Base-by-base conservation (phyloP, 2,113 vertebrate genomes). In the Poecile atricapillus region DNA sequence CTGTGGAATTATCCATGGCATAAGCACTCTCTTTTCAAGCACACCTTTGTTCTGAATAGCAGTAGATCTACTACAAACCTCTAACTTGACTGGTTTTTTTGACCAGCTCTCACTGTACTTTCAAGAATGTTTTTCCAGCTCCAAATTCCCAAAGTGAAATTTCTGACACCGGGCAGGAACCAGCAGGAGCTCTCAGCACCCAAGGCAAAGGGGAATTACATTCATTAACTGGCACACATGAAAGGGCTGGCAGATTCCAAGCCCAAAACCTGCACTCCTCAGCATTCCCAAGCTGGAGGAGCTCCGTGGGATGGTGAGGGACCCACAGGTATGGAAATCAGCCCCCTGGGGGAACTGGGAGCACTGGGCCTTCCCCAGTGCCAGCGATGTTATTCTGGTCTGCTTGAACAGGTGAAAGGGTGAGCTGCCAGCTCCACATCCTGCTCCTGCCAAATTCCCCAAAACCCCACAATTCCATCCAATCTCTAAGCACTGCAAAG, bases 111-210 rank as follows among this genome's bases (percentile, higher is more conserved):
- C 22, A 11, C 22, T 69, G 60, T 47, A 62, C 25, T 44, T 78
- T 44, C 37, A 24, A 74, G 35, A 43, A 31, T 55, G 16, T 52
- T 78, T 90, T 59, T 39, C 67, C 64, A 85, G 41, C 39, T 71
- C 39, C 19, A 7, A 27, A 82, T 18, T 58, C 65, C 49, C 64
- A 30, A 37, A 33, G 65, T 2, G 22, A 20, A 44, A 12, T 46
- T 47, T 39, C 67, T 4, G 2, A 16, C 0, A 0, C 8, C 0
- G 0, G 91, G 76, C 68, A 89, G 50, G 69, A 84, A 31, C 39
- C 76, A 33, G 80, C 79, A 77, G 71, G 71, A 91, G 56, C 73
- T 87, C 83, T 16, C 15, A 9, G 69, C 84, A 89, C 64, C 77
- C 53, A 63, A n/a, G 47, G 83, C 62, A 0, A 74, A 68, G 58